phyloP scores from a whole-genome alignment of 2,888 invertebrate genomes.

The Helobdella robusta region DNA sequence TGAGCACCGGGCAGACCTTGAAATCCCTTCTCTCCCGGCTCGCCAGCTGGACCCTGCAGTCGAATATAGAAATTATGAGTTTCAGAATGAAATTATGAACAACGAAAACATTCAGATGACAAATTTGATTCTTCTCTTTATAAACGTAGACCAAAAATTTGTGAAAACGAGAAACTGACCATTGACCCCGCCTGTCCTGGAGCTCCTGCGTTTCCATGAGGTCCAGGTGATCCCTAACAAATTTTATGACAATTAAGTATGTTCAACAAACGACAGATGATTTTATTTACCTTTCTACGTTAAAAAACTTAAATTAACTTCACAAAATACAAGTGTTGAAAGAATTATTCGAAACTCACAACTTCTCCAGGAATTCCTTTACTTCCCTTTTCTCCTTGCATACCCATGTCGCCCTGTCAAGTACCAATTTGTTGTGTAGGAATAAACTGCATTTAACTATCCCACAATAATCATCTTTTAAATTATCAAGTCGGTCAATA shows the following conservation, averaged over 20 bases:
- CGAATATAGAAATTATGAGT: too few species aligned
- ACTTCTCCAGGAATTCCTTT: conserved; percentile 58
- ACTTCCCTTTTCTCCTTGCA: conserved; percentile 70
- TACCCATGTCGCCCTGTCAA: conserved; percentile 62
- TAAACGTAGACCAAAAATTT: neutral
- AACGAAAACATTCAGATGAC: conserved; percentile 4
- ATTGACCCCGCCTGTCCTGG: conserved; percentile 17
- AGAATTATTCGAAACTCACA: neutral
- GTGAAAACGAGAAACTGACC: too few species aligned
- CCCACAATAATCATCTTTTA: neutral
- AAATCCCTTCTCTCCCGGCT: conserved; percentile 46
- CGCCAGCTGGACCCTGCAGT: conserved; percentile 32
- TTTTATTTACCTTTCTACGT: too few species aligned
- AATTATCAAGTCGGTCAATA: neutral
- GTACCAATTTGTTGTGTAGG: neutral
- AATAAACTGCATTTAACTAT: too few species aligned
- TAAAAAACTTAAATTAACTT: neutral
- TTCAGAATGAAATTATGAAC: conserved; percentile 23
- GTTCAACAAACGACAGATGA: too few species aligned
- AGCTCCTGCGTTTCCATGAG: conserved; percentile 51
- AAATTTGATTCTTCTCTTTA: too few species aligned
- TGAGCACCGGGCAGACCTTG: conserved; percentile 54
- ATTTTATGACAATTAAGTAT: neutral
- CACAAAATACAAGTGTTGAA: neutral
- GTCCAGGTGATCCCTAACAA: conserved; percentile 20